Evolutionary conservation across 2,888 invertebrate species (phyloP), one percentile per base, ranked within the genome.

Genomic region (Pachliopta kotzebuea): DNA sequence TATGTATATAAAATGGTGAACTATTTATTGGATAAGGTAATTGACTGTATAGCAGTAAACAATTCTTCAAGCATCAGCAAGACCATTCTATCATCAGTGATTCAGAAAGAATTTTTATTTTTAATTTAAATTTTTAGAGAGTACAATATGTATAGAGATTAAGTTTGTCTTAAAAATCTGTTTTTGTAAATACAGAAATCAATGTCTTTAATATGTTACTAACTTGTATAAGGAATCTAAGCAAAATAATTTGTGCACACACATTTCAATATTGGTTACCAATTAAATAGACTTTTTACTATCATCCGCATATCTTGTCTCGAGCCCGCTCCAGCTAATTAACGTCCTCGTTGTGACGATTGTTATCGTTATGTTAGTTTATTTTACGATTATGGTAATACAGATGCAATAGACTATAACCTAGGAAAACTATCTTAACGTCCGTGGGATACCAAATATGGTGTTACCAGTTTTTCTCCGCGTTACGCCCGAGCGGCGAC

Each of bases 321-420:
- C 49, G 14, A 18, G 56, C 7, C 11, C 23, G 9, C 20, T 57
- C 42, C 17, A 20, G 63, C 53, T 61, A 65, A 61, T 61, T 56
- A 58, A 57, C 26, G 37, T 18, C 52, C 50, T 29, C 49, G 56
- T 54, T 49, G 61, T 31, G 53, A 57, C 61, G 53, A 61, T 65
- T 65, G 60, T 65, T 65, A 57, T 31, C 53, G 53, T 61, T 49
- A 65, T 20, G 53, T 18, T 11, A 14, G 57, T 61, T 49, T 54
- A 61, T 54, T 65, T 65, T 65, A 65, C 61, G 65, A 61, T 61
- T 65, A 65, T 65, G 61, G 61, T 56, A 61, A 61, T 58, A 31
- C 29, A 54, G 54, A 61, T 49, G 37, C 65, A 61, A 65, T 58
- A 65, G 65, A 61, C 57, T 65, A 61, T 26, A 61, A 65, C 65